phyloP scores from a whole-genome alignment of 2,888 invertebrate species.

The Siphlonurus alternatus region DNA sequence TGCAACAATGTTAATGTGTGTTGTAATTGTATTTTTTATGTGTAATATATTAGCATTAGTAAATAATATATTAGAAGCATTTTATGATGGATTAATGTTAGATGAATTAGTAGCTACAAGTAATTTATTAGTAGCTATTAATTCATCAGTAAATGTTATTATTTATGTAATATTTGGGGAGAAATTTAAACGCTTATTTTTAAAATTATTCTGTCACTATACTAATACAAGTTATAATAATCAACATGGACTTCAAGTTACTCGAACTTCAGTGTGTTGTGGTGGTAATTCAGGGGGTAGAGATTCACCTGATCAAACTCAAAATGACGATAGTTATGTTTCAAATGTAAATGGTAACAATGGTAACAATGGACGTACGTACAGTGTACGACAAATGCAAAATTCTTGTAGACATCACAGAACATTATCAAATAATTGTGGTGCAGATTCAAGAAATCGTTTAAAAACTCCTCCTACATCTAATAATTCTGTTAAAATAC shows the following conservation, averaged over 20 bases:
- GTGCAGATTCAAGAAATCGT: background rate
- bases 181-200: slow-evolving; percentile 80
- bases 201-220: slow-evolving; percentile 30
- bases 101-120: slow-evolving; percentile 62
- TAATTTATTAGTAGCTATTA: slow-evolving; percentile 88
- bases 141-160: slow-evolving; percentile 94
- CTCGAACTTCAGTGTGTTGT: background rate
- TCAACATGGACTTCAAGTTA: background rate
- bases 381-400: background rate
- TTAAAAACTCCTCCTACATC: background rate
- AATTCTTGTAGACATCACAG: background rate
- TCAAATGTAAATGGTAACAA: too few species aligned
- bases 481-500: background rate
- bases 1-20: slow-evolving; percentile 87
- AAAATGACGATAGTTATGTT: background rate
- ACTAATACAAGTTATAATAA: too few species aligned
- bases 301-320: background rate
- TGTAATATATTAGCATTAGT: slow-evolving; percentile 80
- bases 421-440: background rate
- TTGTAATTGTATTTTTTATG: slow-evolving; percentile 85
- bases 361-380: background rate
- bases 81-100: slow-evolving; percentile 43
- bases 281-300: background rate
- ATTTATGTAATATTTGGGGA: slow-evolving; percentile 97
- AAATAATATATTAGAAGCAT: slow-evolving; percentile 72